Percentiles rank a stretch among this genome's conserved stretches.
phyloP scores from a whole-genome alignment of 1,140 invertebrate genomes.

The Tetramorium parvispinum region DNA sequence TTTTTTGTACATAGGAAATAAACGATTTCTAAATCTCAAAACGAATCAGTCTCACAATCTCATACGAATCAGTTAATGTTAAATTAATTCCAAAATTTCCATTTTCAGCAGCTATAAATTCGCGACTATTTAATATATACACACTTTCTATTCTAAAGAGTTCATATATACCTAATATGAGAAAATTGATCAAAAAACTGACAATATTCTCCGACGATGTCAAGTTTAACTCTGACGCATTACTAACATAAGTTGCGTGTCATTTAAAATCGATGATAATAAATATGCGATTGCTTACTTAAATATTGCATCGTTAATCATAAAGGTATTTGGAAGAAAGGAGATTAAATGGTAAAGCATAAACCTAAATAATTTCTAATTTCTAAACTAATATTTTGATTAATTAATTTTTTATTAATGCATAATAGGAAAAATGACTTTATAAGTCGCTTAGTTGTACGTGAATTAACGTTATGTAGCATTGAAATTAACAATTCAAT shows the following conservation, averaged over 20 bases:
- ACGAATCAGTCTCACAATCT: too few relatives aligned
- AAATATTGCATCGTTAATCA: neutral
- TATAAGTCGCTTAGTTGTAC: too few relatives aligned
- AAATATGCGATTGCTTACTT: neutral
- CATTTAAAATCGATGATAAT: conserved; percentile 7
- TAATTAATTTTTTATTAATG: neutral
- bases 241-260: neutral
- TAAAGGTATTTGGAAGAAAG: neutral
- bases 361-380: neutral
- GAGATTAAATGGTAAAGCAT: neutral
- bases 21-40: neutral
- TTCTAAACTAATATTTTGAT: neutral
- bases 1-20: neutral
- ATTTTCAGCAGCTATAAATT: conserved; percentile 11
- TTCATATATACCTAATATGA: conserved; percentile 9
- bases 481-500: too few relatives aligned
- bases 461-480: too few relatives aligned
- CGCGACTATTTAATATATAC: neutral
- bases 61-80: neutral
- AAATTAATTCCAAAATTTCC: conserved; percentile 24
- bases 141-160: neutral
- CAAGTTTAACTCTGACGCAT: conserved; percentile 24
- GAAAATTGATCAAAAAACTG: neutral
- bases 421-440: too few relatives aligned
- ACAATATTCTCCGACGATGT: neutral